These are phyloP conservation scores for Agrilus cyanescens DNA, from an alignment of 2,888 invertebrate species.

Conservation along the genomic window DNA sequence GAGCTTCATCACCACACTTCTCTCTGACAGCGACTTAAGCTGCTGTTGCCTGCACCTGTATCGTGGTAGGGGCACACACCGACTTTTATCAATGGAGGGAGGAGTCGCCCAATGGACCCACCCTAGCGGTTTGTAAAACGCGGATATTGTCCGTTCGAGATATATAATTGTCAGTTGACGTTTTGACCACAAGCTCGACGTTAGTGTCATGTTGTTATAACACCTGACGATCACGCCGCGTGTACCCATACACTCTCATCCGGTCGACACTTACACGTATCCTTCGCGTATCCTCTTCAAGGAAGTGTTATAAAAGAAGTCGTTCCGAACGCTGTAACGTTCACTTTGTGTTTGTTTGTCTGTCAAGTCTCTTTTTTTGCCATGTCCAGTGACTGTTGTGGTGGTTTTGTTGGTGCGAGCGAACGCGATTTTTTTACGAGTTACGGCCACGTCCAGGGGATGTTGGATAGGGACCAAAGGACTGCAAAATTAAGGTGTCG, in stretches of 20 bases:
- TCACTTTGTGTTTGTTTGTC: too few relatives aligned
- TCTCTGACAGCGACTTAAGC: slow-evolving; percentile 11
- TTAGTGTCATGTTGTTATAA: slow-evolving; percentile 4
- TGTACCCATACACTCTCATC: not conserved
- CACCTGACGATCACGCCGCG: slow-evolving; percentile 1
- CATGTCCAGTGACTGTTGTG: slow-evolving; percentile 11
- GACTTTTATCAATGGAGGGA: slow-evolving; percentile 15
- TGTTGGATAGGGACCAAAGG: slow-evolving; percentile 32
- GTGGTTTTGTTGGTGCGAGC: not conserved
- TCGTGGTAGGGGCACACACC: slow-evolving; percentile 11
- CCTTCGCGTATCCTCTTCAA: too few relatives aligned
- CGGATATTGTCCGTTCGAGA: slow-evolving; percentile 16
- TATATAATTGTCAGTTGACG: slow-evolving; percentile 17
- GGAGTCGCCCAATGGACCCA: slow-evolving; percentile 11
- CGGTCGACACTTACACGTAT: too few relatives aligned
- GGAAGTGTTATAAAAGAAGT: too few relatives aligned
- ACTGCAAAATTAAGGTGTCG: slow-evolving; percentile 24
- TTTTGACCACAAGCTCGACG: slow-evolving; percentile 14
- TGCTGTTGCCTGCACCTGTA: slow-evolving; percentile 11
- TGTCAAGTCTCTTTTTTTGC: slow-evolving; percentile 4
- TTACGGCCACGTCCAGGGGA: slow-evolving; percentile 25
- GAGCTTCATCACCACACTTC: slow-evolving; percentile 6
- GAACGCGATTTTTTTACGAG: not conserved
- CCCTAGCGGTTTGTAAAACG: slow-evolving; percentile 13
- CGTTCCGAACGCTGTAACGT: too few relatives aligned